These are phyloP conservation scores for Antigone vipio DNA, from an alignment of 2,113 vertebrate species.

Conservation along the genomic window DNA sequence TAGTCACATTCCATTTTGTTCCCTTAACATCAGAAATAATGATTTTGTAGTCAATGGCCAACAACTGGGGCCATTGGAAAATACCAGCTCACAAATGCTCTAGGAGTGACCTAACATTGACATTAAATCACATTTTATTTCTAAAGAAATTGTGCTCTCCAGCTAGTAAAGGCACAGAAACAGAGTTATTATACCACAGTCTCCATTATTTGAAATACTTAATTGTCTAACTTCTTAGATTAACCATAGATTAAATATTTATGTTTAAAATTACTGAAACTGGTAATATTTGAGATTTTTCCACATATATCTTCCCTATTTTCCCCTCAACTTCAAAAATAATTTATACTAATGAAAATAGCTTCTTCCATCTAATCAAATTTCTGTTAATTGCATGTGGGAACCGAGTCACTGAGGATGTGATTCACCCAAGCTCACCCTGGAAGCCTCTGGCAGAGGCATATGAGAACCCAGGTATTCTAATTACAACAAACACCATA, in stretches of 20 bases:
- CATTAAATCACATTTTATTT: background rate
- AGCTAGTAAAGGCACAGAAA: background rate
- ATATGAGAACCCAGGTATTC: background rate
- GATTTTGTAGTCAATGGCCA: background rate
- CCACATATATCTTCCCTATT: background rate
- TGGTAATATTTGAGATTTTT: background rate
- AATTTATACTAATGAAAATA: background rate
- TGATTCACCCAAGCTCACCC: background rate
- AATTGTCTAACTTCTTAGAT: background rate
- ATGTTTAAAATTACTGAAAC: background rate
- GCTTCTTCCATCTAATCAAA: background rate
- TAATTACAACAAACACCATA: background rate
- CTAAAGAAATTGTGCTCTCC: background rate
- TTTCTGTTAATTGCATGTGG: background rate
- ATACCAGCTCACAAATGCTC: background rate
- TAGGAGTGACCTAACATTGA: background rate
- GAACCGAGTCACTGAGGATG: background rate
- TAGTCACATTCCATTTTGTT: background rate
- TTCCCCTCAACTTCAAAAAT: background rate
- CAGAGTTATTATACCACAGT: background rate
- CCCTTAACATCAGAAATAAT: background rate
- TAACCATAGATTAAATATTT: background rate
- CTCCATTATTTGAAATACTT: background rate
- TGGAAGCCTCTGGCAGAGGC: background rate
- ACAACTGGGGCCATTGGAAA: background rate